Evolutionary conservation across 2,888 invertebrate species (phyloP).

Genomic region (Agonopterix alstromeriana): DNA sequence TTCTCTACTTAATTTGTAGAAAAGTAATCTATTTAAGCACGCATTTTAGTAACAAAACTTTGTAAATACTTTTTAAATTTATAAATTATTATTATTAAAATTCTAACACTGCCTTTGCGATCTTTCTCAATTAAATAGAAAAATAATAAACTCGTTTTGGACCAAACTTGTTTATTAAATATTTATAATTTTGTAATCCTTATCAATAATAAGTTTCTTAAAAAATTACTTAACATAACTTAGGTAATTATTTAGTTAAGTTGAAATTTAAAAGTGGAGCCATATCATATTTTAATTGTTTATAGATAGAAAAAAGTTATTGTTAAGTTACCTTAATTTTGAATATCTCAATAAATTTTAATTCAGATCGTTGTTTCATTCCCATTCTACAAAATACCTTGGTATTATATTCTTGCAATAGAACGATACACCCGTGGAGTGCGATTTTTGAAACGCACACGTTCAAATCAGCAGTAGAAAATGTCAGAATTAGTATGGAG

Average conservation of each 20-base stretch:
- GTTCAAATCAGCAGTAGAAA: too few species aligned
- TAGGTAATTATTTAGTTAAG: slow-evolving; percentile 2
- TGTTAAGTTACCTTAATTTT: slow-evolving; percentile 62
- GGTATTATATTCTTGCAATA: too few species aligned
- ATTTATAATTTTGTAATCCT: neutral
- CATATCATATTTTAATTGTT: slow-evolving; percentile 55
- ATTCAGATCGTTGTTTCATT: slow-evolving; percentile 36
- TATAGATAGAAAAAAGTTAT: slow-evolving; percentile 34
- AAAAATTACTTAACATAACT: neutral
- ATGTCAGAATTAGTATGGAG: too few species aligned
- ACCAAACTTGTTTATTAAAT: neutral
- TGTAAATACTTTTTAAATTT: slow-evolving; percentile 12
- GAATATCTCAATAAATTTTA: slow-evolving; percentile 6
- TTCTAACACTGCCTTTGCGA: slow-evolving; percentile 17
- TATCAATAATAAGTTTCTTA: neutral
- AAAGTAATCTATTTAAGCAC: slow-evolving; percentile 15
- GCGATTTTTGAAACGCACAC: too few species aligned
- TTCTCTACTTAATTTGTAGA: slow-evolving; percentile 30
- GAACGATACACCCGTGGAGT: too few species aligned
- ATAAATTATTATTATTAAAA: slow-evolving; percentile 1
- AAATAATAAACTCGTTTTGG: neutral
- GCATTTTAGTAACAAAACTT: slow-evolving; percentile 1
- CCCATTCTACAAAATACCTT: slow-evolving; percentile 7
- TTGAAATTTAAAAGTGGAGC: slow-evolving; percentile 39
- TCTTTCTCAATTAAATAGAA: slow-evolving; percentile 1